These are phyloP conservation scores for Tillus elongatus DNA, from an alignment of 2,888 invertebrate species.

Conservation along the genomic window DNA sequence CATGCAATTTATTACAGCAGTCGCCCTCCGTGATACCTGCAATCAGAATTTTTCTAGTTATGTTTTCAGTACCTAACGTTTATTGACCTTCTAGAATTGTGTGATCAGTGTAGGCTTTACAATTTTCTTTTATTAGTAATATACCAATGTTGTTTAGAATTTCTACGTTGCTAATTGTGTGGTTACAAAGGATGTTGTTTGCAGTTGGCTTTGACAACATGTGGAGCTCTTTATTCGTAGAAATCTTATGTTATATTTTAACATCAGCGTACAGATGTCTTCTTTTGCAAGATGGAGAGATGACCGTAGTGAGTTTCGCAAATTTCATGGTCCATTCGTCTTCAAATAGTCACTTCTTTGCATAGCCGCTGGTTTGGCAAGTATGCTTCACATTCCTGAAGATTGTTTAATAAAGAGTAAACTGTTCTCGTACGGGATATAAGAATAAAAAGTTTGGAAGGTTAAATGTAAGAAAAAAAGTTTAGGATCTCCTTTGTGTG, in stretches of 20 bases:
- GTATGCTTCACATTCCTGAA: slow-evolving; percentile 4
- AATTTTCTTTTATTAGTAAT: background rate
- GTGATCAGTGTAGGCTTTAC: slow-evolving; percentile 2
- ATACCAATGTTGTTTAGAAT: background rate
- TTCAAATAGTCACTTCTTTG: background rate
- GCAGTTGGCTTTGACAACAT: slow-evolving; percentile 2
- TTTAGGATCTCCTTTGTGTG: background rate
- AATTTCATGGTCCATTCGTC: slow-evolving; percentile 1
- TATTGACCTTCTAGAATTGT: background rate
- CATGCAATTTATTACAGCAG: background rate
- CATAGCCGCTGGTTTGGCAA: slow-evolving; percentile 5
- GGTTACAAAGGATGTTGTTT: background rate
- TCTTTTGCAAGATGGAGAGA: background rate
- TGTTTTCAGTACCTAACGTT: background rate
- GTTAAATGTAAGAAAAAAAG: slow-evolving; percentile 5
- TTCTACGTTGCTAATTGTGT: background rate
- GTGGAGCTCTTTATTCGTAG: background rate
- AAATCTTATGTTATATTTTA: background rate
- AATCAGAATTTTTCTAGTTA: background rate
- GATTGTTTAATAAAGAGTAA: background rate
- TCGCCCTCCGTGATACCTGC: slow-evolving; percentile 1
- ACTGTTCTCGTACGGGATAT: slow-evolving; percentile 8
- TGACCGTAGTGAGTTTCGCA: background rate
- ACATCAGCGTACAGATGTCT: background rate
- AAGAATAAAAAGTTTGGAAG: slow-evolving; percentile 8